These are phyloP conservation scores for Sarotherodon lohbergeri DNA, from an alignment of 2,113 vertebrate genomes.

Conservation along the genomic window DNA sequence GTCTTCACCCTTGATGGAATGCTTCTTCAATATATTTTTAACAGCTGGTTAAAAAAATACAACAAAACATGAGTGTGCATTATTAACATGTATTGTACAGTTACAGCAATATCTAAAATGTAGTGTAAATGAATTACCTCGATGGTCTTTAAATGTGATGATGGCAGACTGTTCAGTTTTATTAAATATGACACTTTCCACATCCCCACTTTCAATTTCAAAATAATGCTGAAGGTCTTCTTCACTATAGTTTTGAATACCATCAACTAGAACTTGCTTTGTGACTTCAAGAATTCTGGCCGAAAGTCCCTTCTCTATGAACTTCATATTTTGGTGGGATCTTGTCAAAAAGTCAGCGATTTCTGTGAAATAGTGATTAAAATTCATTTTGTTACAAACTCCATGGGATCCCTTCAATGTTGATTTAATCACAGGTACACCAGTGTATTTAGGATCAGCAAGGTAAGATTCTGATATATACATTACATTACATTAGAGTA, in stretches of 20 bases:
- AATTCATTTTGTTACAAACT: background rate
- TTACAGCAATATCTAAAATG: background rate
- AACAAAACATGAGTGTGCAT: background rate
- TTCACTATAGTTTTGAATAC: conserved; percentile 44
- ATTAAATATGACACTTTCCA: conserved; percentile 43
- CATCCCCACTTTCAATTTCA: conserved; percentile 69
- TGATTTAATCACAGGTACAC: no score
- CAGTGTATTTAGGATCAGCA: no score
- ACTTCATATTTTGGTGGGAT: conserved; percentile 50
- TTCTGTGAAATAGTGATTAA: conserved; percentile 61
- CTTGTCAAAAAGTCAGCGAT: conserved; percentile 56
- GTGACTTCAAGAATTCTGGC: conserved; percentile 72
- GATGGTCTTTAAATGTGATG: conserved; percentile 71
- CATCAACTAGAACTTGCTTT: conserved; percentile 72
- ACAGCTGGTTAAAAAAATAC: conserved; percentile 30
- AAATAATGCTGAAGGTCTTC: conserved; percentile 75
- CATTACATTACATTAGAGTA: no score
- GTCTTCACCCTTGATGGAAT: conserved; percentile 59
- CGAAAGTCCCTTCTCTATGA: conserved; percentile 58
- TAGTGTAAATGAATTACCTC: conserved; percentile 69
- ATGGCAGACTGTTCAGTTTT: conserved; percentile 74
- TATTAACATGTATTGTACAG: background rate
- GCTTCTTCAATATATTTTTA: conserved; percentile 30
- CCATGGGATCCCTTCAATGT: background rate
- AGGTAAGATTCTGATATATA: no score